Evolutionary conservation across 2,113 vertebrate species (phyloP), one percentile per base, ranked within the genome.

Genomic region (Ptilorrhoa leucosticta): DNA sequence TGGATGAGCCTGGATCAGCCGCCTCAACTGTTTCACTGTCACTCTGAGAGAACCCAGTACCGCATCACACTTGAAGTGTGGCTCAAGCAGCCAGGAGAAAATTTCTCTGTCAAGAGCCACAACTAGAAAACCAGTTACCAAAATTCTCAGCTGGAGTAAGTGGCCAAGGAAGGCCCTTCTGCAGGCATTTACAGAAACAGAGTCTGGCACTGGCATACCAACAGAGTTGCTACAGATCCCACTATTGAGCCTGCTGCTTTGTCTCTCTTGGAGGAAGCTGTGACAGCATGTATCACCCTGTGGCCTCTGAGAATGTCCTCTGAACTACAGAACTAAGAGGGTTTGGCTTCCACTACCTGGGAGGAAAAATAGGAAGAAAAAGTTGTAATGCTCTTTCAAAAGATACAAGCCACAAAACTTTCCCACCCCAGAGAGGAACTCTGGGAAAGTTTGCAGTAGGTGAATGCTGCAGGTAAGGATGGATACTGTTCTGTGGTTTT

Each of bases 141-240:
- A 82, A 75, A 57, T 76, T 71, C 30, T 51, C 50, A 75, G 65
- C 42, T 63, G 53, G 35, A 47, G 2, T 22, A 60, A 39, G 48
- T 58, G 33, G 51, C 33, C 51, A 54, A 47, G 35, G 30, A 48
- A 57, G 28, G 42, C 15, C 28, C 11, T 77, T 82, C 48, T 37
- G 42, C 0, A 0, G 15, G 37, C 4, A 2, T 65, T 88, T 65
- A 60, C 4, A 60, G 13, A n/a, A 72, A 64, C 15, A 50, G 35
- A 69, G 13, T 18, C 27, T 48, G 71, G 45, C 51, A 50, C 30
- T 53, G 33, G 18, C 20, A 69, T 42, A 54, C 33, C 58, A 37
- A 14, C 16, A 35, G 77, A 19, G 30, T 26, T 82, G 42, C n/a
- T 70, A 51, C 33, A 48, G n/a, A 47, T 57, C 11, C 24, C 20